phyloP scores from a whole-genome alignment of 1,140 invertebrate genomes.

The Zaprionus davidi region DNA sequence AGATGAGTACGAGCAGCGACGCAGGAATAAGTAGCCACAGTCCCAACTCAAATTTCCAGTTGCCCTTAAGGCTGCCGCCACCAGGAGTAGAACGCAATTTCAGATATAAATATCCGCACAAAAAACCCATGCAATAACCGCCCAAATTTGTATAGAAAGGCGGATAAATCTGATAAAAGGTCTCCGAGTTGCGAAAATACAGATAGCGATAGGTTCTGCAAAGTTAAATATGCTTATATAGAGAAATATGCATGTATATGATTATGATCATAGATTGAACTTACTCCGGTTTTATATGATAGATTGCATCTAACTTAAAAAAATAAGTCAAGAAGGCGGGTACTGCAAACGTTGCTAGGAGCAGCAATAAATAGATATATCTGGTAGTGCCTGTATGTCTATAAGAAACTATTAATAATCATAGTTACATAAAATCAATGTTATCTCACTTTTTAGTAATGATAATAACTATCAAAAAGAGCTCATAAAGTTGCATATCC shows the following conservation, averaged over 20 bases:
- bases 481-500: constrained; percentile 89
- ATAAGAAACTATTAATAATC: constrained; percentile 10
- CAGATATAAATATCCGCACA: constrained; percentile 65
- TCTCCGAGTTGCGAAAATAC: constrained; percentile 66
- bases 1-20: constrained; percentile 47
- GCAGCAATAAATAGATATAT: constrained; percentile 52
- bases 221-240: constrained; percentile 5
- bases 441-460: constrained; percentile 65
- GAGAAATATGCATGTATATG: background rate
- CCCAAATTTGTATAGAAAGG: constrained; percentile 75
- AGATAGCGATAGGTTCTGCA: constrained; percentile 72
- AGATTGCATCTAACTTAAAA: constrained; percentile 83
- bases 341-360: constrained; percentile 79
- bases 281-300: constrained; percentile 85
- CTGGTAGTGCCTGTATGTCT: constrained; percentile 76
- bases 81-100: constrained; percentile 22
- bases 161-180: constrained; percentile 66
- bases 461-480: constrained; percentile 86
- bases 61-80: background rate
- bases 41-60: constrained; percentile 45
- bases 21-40: constrained; percentile 57
- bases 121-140: constrained; percentile 71
- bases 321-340: constrained; percentile 85
- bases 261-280: constrained; percentile 31
- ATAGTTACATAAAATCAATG: too few relatives aligned